These are phyloP conservation scores for Muscina levida DNA, from an alignment of 2,888 invertebrate genomes.

Conservation along the genomic window DNA sequence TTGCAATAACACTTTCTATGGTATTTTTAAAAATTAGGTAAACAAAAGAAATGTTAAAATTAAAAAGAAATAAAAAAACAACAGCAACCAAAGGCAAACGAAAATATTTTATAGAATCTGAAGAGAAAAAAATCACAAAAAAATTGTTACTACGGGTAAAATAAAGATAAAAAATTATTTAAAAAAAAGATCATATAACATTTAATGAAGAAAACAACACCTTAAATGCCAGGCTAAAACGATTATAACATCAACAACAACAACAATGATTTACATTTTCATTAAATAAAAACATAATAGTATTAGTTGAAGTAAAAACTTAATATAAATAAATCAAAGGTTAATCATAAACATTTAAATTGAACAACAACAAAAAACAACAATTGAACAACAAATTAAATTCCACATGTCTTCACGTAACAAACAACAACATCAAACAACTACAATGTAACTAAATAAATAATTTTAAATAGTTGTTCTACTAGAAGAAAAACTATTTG, in stretches of 20 bases:
- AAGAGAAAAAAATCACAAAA: slow-evolving; percentile 54
- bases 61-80: slow-evolving; percentile 69
- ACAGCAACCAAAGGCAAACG: slow-evolving; percentile 68
- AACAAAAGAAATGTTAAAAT: slow-evolving; percentile 68
- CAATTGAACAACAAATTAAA: slow-evolving; percentile 29
- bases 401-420: slow-evolving; percentile 64
- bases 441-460: slow-evolving; percentile 44
- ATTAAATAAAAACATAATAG: slow-evolving; percentile 47
- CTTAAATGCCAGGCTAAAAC: no score
- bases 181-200: slow-evolving; percentile 22
- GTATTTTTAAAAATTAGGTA: slow-evolving; percentile 63
- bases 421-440: slow-evolving; percentile 28
- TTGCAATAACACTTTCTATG: no score
- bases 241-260: no score
- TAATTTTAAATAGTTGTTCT: slow-evolving; percentile 54
- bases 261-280: slow-evolving; percentile 40
- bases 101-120: slow-evolving; percentile 65
- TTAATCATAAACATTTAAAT: slow-evolving; percentile 50
- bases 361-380: slow-evolving; percentile 13
- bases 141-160: slow-evolving; percentile 66
- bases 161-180: slow-evolving; percentile 48
- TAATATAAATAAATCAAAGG: slow-evolving; percentile 47
- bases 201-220: neutral
- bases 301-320: slow-evolving; percentile 43
- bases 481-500: slow-evolving; percentile 55